Evolutionary conservation across 2,888 invertebrate genomes (phyloP).

Genomic region (Lymantria dispar): DNA sequence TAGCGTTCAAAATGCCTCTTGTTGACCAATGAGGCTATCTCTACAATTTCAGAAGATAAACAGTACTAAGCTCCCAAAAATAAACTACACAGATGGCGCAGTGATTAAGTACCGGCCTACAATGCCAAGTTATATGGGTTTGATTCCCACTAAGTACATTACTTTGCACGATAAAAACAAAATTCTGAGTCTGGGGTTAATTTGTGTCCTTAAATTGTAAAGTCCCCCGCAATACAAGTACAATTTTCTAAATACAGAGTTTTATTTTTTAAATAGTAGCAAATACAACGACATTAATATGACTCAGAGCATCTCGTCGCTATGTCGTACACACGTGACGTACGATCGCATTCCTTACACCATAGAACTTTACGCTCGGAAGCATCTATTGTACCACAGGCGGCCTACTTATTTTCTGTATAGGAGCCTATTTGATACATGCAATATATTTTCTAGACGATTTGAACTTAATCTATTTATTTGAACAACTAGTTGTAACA

Average conservation of each 20-base stretch:
- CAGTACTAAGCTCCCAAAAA: too few relatives aligned
- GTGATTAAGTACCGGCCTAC: background rate
- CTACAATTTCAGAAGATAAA: too few relatives aligned
- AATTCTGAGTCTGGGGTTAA: too few relatives aligned
- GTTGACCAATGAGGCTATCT: too few relatives aligned
- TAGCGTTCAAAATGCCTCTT: too few relatives aligned
- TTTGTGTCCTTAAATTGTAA: background rate
- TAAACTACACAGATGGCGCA: too few relatives aligned
- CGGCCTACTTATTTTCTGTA: conserved; percentile 2
- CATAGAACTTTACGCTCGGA: conserved; percentile 29
- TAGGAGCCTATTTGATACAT: too few relatives aligned
- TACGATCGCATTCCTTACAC: conserved; percentile 29
- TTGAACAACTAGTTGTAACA: too few relatives aligned
- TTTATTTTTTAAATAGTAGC: background rate
- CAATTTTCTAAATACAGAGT: background rate
- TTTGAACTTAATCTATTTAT: too few relatives aligned
- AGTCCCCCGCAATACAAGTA: background rate
- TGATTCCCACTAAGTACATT: background rate
- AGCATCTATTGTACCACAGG: conserved; percentile 27
- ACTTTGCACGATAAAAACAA: too few relatives aligned
- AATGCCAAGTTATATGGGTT: background rate
- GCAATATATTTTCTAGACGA: too few relatives aligned
- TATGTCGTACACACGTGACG: conserved; percentile 21
- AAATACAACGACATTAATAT: conserved; percentile 5
- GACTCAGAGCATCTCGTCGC: conserved; percentile 4